phyloP scores from a whole-genome alignment of 2,113 vertebrate genomes.

The Lampris incognitus region DNA sequence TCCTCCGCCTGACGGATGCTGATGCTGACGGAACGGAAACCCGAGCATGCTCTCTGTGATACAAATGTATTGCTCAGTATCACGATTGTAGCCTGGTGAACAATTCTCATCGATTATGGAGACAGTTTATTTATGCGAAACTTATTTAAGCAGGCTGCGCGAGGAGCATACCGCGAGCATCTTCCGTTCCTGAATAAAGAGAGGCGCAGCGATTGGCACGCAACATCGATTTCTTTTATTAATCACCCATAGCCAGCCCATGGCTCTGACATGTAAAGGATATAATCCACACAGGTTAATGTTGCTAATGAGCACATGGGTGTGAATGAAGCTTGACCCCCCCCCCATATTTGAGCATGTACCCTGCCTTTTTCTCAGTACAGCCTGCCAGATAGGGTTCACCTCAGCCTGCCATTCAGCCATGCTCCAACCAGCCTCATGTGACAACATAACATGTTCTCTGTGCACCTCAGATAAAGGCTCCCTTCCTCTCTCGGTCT shows the following conservation, averaged over 20 bases:
- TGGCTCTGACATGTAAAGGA: neutral
- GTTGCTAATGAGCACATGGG: constrained; percentile 44
- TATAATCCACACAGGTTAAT: constrained; percentile 15
- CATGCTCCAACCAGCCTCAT: constrained; percentile 70
- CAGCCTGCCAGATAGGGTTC: constrained; percentile 58
- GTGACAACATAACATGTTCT: constrained; percentile 72
- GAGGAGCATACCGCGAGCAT: neutral
- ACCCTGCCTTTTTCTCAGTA: constrained; percentile 21
- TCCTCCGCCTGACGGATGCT: constrained; percentile 35
- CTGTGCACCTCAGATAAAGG: constrained; percentile 50
- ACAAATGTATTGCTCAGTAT: neutral
- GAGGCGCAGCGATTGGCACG: no score
- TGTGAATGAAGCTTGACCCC: constrained; percentile 43
- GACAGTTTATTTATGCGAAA: neutral
- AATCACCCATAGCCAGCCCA: neutral
- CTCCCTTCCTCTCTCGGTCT: neutral
- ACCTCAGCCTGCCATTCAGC: constrained; percentile 51
- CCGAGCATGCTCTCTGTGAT: neutral
- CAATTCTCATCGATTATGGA: constrained; percentile 4
- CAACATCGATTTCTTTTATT: no score
- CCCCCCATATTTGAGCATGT: constrained; percentile 43
- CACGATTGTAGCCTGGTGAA: no score
- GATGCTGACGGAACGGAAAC: constrained; percentile 12
- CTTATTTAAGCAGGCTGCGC: neutral
- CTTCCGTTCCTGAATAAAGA: no score